Conservation (phyloP, 2,113 vertebrate species). For the Tautogolabrus adspersus region DNA sequence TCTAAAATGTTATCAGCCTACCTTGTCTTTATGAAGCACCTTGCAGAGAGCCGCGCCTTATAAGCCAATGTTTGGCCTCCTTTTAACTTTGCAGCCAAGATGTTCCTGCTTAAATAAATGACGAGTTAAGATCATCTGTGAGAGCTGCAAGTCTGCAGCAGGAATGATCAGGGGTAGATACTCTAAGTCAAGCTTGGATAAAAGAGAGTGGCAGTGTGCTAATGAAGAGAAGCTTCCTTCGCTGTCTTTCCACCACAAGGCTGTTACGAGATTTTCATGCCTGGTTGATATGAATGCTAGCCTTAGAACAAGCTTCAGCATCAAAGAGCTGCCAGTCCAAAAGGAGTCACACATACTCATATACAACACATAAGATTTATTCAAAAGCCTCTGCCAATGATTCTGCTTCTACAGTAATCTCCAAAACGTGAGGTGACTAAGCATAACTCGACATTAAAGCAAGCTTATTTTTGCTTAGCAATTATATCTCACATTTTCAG, state of each 20-base stretch:
- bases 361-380: conserved; percentile 42
- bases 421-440: conserved; percentile 53
- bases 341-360: conserved; percentile 10
- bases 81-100: conserved; percentile 67
- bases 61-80: conserved; percentile 83
- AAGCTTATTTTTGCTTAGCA: conserved; percentile 48
- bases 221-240: conserved; percentile 34
- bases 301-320: conserved; percentile 52
- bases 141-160: conserved; percentile 37
- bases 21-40: conserved; percentile 67
- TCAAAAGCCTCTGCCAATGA: conserved; percentile 48
- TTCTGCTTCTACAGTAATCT: conserved; percentile 41
- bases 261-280: conserved; percentile 33
- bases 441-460: conserved; percentile 47
- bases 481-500: conserved; percentile 18
- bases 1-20: conserved; percentile 48
- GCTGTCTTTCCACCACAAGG: conserved; percentile 24
- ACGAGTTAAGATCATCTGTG: conserved; percentile 32
- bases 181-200: conserved; percentile 30
- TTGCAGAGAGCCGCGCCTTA: conserved; percentile 68
- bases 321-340: conserved; percentile 61
- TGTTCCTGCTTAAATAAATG: conserved; percentile 63
- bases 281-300: conserved; percentile 45
- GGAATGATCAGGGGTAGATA: conserved; percentile 33
- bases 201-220: conserved; percentile 19